Base-by-base conservation (phyloP, 1,140 invertebrate genomes). In the Drosophila triauraria region DNA sequence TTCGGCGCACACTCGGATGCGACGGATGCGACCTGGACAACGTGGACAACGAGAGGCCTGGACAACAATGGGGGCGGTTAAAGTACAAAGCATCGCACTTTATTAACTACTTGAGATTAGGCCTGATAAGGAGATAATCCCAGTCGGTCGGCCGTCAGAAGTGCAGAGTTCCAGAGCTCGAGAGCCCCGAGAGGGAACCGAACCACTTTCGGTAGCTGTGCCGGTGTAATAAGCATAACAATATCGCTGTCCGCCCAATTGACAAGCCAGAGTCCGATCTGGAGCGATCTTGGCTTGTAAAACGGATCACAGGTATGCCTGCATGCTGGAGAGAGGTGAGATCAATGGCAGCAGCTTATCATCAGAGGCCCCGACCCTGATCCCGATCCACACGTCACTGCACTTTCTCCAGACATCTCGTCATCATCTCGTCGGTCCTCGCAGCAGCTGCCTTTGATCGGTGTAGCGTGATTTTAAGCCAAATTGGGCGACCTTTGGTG, bases 51-150 rank as follows among this genome's bases (percentile, higher is more conserved):
- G 23, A 56, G 27, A 30, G 5, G 58, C 63, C 56, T 47, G 54
- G 64, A 57, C 44, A 53, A 91, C 83, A 91, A 91, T 87, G 77
- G 74, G 54, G 78, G 80, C 91, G 91, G 91, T 80, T 82, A 71
- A 83, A 92, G 77, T 82, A 92, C 91, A 92, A 92, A 92, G 91
- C 84, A 80, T 85, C 79, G 91, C 91, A 92, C 91, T 92, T 92
- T 92, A 92, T 92, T 92, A 92, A 92, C 91, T 92, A 92, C 91
- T 92, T 92, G 91, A 92, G 91, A 92, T 92, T 92, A 92, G 80
- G 91, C 72, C 86, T 88, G 91, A 92, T 92, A 92, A 92, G 84
- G 81, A 92, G 91, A 91, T 92, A 92, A 92, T 92, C 91, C 81
- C 50, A 67, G 74, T 58, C 65, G 81, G 90, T 75, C 79, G 88